Conservation (phyloP, 2,888 invertebrate genomes). For the Diaprepes abbreviatus region DNA sequence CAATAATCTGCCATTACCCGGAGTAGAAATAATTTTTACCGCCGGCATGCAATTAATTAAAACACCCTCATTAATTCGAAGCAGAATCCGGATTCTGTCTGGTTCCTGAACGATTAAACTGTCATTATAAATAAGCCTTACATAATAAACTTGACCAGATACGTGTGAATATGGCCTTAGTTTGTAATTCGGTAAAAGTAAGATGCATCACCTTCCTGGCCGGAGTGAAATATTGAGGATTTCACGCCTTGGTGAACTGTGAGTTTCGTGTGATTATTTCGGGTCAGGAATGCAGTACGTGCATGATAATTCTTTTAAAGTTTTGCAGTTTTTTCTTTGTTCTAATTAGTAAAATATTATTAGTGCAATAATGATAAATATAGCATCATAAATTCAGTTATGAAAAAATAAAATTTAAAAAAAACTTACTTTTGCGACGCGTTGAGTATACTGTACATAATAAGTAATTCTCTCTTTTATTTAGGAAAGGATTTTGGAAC, state of each 20-base stretch:
- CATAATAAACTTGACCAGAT: constrained; percentile 1
- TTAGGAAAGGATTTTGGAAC: no score
- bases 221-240: constrained; percentile 8
- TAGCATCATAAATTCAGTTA: no score
- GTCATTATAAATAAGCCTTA: constrained; percentile 37
- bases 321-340: no score
- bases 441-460: no score
- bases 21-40: not conserved
- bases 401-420: no score
- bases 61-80: constrained; percentile 9
- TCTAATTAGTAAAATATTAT: no score
- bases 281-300: not conserved
- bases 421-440: no score
- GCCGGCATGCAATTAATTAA: not conserved
- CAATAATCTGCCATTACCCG: not conserved
- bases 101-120: constrained; percentile 37
- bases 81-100: constrained; percentile 19
- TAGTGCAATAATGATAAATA: no score
- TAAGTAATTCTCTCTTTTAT: no score
- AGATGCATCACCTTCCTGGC: constrained; percentile 4
- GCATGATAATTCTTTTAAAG: not conserved
- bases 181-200: constrained; percentile 14
- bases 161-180: constrained; percentile 15
- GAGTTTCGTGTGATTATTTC: not conserved
- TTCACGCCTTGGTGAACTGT: constrained; percentile 1